These are phyloP conservation scores for Caenorhabditis sulstoni DNA, from an alignment of 2,888 invertebrate genomes.

Conservation along the genomic window DNA sequence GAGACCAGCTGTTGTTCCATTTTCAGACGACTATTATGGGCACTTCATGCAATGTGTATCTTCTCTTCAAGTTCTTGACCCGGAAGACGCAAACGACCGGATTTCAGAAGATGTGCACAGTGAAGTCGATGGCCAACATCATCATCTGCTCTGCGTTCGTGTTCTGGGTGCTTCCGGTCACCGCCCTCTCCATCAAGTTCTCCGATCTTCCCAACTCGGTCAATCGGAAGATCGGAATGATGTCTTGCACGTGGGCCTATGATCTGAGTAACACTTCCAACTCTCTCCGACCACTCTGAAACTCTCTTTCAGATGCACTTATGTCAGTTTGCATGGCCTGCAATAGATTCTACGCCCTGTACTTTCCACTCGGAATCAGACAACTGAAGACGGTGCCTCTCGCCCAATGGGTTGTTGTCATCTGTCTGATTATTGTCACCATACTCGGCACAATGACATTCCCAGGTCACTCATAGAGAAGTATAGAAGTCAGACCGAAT, in stretches of 20 bases:
- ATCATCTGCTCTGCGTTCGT: constrained; percentile 15
- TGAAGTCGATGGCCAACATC: constrained; percentile 15
- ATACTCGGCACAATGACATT: neutral
- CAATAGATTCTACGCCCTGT: neutral
- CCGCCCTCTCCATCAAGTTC: neutral
- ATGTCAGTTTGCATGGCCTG: constrained; percentile 1
- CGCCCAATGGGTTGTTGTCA: too few relatives aligned
- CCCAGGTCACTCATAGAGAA: neutral
- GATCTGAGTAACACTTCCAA: neutral
- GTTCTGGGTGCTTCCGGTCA: constrained; percentile 27
- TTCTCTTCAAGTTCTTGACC: neutral
- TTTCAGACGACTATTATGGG: constrained; percentile 6
- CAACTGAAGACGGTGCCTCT: too few relatives aligned
- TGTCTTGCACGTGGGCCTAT: constrained; percentile 3
- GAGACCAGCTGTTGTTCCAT: too few relatives aligned
- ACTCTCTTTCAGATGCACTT: neutral
- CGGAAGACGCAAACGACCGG: neutral
- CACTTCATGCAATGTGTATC: neutral
- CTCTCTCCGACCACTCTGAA: too few relatives aligned
- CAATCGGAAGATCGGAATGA: constrained; percentile 1
- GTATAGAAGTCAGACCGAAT: neutral
- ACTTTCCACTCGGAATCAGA: constrained; percentile 2
- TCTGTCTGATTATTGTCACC: neutral
- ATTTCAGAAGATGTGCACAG: constrained; percentile 10
- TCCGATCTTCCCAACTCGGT: neutral